Conservation (phyloP, 2,113 vertebrate genomes). For the Oophaga pumilio region DNA sequence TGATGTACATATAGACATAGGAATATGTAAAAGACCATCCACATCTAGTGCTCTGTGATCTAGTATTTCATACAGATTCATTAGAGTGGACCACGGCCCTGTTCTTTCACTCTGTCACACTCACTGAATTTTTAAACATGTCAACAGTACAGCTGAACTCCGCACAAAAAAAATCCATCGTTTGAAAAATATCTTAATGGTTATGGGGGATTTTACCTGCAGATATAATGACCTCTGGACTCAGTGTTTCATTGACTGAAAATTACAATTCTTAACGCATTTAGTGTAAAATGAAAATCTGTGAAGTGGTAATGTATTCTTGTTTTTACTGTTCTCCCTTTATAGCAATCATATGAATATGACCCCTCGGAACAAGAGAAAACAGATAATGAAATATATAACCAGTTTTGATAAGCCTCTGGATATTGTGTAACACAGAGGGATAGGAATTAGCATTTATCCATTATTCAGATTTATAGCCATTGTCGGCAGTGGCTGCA, state of each 20-base stretch:
- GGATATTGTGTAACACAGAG: neutral
- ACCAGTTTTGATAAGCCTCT: neutral
- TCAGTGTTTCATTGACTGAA: neutral
- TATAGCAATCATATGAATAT: neutral
- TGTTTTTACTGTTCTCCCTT: neutral
- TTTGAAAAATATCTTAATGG: slow-evolving; percentile 2
- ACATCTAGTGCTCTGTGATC: neutral
- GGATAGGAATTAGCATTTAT: neutral
- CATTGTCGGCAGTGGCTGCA: neutral
- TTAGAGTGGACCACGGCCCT: neutral
- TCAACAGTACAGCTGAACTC: neutral
- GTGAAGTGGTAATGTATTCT: neutral
- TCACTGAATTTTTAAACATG: slow-evolving; percentile 17
- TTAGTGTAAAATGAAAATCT: neutral
- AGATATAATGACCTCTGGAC: neutral
- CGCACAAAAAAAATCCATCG: neutral
- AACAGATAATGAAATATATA: neutral
- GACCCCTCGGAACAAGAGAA: neutral
- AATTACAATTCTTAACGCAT: neutral
- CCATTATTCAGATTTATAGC: neutral
- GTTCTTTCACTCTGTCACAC: neutral
- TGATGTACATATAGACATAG: neutral
- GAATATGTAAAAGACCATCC: neutral
- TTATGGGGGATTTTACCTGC: neutral
- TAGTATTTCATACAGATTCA: slow-evolving; percentile 35